Percentiles rank a stretch among this genome's conserved stretches.
Conservation (phyloP, 2,888 invertebrate genomes). For the Oasisia sp. region DNA sequence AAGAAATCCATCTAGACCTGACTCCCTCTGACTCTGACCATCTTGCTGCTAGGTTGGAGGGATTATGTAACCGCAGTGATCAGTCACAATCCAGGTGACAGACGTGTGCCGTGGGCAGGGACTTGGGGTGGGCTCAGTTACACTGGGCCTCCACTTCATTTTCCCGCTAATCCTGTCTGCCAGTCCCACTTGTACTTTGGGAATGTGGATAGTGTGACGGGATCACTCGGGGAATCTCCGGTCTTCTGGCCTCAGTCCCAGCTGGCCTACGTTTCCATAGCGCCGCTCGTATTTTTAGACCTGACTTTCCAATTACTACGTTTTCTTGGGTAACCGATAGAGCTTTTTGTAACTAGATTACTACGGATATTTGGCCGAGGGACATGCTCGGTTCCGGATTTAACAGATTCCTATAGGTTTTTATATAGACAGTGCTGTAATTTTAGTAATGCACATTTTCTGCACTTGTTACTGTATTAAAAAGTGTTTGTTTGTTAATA, state of each 20-base stretch:
- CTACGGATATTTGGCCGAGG: not conserved
- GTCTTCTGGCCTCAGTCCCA: not conserved
- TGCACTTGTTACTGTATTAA: not conserved
- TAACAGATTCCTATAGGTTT: not conserved
- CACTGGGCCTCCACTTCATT: not conserved
- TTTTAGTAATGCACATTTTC: not conserved
- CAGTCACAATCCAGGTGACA: not conserved
- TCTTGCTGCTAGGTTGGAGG: not conserved
- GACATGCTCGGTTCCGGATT: not conserved
- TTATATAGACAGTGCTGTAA: not conserved
- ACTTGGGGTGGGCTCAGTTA: not conserved
- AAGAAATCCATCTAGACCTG: not conserved
- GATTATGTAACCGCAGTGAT: not conserved
- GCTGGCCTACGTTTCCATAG: not conserved
- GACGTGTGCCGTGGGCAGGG: not conserved
- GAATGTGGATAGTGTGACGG: not conserved
- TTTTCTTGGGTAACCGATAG: not conserved
- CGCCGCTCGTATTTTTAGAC: not conserved
- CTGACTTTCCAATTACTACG: not conserved
- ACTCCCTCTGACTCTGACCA: not conserved
- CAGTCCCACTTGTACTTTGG: not conserved
- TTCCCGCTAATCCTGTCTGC: not conserved
- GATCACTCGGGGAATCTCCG: not conserved
- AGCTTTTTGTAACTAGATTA: not conserved
- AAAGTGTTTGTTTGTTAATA: not conserved